These are phyloP conservation scores for Graptemys geographica DNA, from an alignment of 2,797 vertebrate species.

Conservation along the genomic window DNA sequence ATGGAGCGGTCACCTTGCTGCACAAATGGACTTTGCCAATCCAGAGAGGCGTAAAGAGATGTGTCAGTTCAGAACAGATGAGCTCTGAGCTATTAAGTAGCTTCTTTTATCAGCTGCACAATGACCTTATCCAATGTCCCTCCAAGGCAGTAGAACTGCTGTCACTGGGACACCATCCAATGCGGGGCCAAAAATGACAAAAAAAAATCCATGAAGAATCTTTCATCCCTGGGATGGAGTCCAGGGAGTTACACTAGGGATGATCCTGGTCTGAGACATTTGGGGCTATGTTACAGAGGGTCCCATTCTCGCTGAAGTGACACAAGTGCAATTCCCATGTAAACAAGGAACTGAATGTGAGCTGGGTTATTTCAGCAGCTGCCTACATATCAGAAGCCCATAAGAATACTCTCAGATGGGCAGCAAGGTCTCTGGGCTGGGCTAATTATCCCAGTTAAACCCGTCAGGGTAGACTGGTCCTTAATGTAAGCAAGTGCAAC, in stretches of 20 bases:
- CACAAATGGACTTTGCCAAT: conserved; percentile 28
- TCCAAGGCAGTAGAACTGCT: not conserved
- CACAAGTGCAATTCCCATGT: not conserved
- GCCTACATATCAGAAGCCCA: not conserved
- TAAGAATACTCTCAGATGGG: not conserved
- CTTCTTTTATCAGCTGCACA: not conserved
- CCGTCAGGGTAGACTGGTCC: too few species aligned
- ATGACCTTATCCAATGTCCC: not conserved
- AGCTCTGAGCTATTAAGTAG: not conserved
- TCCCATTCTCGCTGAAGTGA: not conserved
- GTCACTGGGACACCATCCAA: not conserved
- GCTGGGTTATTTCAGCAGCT: not conserved
- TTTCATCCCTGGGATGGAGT: not conserved
- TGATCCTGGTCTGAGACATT: not conserved
- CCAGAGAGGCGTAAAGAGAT: not conserved
- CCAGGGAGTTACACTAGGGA: not conserved
- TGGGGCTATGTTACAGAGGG: not conserved
- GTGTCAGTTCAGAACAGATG: conserved; percentile 9
- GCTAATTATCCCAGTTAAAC: not conserved
- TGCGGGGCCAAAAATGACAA: conserved; percentile 2
- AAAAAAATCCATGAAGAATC: not conserved
- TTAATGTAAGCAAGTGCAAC: too few species aligned
- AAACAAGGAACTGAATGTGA: not conserved
- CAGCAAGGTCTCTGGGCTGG: not conserved
- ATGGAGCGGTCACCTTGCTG: not conserved